Conservation (phyloP, 2,113 vertebrate genomes). For the Thymallus thymallus region DNA sequence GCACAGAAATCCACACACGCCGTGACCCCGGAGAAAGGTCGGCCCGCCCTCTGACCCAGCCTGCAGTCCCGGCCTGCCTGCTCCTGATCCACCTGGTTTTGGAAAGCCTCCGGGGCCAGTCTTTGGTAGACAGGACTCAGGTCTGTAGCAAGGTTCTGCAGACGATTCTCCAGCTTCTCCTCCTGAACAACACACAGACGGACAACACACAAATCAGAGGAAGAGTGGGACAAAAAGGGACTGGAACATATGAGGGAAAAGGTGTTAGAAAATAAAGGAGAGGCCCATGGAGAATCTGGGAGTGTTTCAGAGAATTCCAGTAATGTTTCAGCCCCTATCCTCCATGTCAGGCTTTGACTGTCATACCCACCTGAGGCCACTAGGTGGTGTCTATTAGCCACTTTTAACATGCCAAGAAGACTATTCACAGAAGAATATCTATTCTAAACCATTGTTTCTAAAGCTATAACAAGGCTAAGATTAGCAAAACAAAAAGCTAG, state of each 20-base stretch:
- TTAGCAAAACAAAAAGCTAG: too few species aligned
- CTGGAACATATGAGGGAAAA: not conserved
- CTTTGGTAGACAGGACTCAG: slow-evolving; percentile 88
- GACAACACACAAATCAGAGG: slow-evolving; percentile 5
- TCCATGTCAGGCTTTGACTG: not conserved
- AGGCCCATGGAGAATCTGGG: not conserved
- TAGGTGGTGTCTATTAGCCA: slow-evolving; percentile 11
- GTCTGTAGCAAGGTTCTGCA: slow-evolving; percentile 84
- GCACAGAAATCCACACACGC: slow-evolving; percentile 96
- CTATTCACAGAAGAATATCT: not conserved
- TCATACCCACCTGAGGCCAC: slow-evolving; percentile 2
- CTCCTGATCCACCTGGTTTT: slow-evolving; percentile 91
- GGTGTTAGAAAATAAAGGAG: not conserved
- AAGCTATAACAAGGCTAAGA: too few species aligned
- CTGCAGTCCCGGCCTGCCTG: slow-evolving; percentile 79
- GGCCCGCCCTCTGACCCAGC: slow-evolving; percentile 83
- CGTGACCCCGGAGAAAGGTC: slow-evolving; percentile 93
- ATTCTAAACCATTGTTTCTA: not conserved
- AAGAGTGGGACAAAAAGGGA: not conserved
- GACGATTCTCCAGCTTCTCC: slow-evolving; percentile 83
- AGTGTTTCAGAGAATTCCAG: not conserved
- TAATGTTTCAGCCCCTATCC: not conserved
- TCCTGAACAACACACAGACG: slow-evolving; percentile 69
- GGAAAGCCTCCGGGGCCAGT: slow-evolving; percentile 88
- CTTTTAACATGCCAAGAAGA: not conserved